Percentiles rank a stretch among this genome's conserved stretches.
phyloP scores from a whole-genome alignment of 2,888 invertebrate genomes.

The Drosophila nr. perissopoda region DNA sequence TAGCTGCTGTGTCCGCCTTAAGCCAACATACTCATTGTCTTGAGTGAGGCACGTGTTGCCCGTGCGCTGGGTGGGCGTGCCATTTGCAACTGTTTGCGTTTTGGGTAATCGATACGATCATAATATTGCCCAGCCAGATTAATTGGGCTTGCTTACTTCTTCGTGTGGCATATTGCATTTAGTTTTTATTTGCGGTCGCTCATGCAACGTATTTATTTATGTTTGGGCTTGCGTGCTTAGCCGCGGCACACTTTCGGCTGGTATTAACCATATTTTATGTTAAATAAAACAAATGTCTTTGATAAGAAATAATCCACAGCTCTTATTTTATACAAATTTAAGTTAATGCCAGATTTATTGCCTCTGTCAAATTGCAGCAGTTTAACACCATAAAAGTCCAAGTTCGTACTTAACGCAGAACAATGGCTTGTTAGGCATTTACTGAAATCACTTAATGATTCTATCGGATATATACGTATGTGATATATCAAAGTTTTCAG shows the following conservation, averaged over 20 bases:
- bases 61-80: slow-evolving; percentile 50
- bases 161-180: slow-evolving; percentile 56
- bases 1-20: neutral
- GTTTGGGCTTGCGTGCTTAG: neutral
- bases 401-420: neutral
- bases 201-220: neutral
- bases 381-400: slow-evolving; percentile 2
- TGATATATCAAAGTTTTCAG: neutral
- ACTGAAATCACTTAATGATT: neutral
- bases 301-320: neutral
- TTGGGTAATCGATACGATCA: slow-evolving; percentile 76
- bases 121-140: slow-evolving; percentile 68
- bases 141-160: slow-evolving; percentile 48
- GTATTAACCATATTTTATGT: neutral
- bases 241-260: neutral
- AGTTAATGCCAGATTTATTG: neutral
- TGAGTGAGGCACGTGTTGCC: slow-evolving; percentile 58
- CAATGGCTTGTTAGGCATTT: slow-evolving; percentile 2
- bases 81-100: slow-evolving; percentile 52
- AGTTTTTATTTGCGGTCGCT: slow-evolving; percentile 30
- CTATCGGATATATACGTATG: neutral
- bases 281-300: neutral
- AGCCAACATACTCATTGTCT: slow-evolving; percentile 24
- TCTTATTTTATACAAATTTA: neutral
- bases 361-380: neutral